Conservation (phyloP, 1,140 invertebrate genomes). For the Tetramorium alpestre region DNA sequence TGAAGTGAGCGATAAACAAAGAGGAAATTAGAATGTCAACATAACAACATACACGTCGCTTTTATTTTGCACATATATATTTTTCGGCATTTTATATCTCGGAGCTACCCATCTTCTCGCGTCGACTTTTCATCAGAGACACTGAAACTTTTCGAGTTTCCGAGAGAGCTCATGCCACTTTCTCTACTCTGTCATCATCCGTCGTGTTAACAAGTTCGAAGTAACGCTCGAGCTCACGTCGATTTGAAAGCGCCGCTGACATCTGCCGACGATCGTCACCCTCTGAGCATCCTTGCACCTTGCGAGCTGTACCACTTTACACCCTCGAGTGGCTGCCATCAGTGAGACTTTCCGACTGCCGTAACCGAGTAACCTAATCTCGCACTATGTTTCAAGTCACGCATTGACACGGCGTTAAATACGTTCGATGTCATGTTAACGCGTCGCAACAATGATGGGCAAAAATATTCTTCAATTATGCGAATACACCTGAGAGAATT, state of each 20-base stretch:
- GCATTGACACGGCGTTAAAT: background rate
- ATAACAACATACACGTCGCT: background rate
- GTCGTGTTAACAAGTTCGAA: slow-evolving; percentile 50
- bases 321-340: slow-evolving; percentile 58
- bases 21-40: background rate
- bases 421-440: slow-evolving; percentile 17
- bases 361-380: slow-evolving; percentile 46
- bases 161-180: background rate
- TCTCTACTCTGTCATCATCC: slow-evolving; percentile 24
- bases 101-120: slow-evolving; percentile 23
- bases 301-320: slow-evolving; percentile 48
- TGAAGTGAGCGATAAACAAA: too few relatives aligned
- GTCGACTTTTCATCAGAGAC: slow-evolving; percentile 63
- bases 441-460: background rate
- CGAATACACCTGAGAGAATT: background rate
- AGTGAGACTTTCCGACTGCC: slow-evolving; percentile 26
- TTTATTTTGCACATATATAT: background rate
- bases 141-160: slow-evolving; percentile 62
- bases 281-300: slow-evolving; percentile 61
- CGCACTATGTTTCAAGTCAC: background rate
- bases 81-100: background rate
- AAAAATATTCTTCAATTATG: background rate
- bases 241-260: slow-evolving; percentile 59
- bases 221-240: slow-evolving; percentile 47
- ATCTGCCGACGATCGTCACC: slow-evolving; percentile 69